These are phyloP conservation scores for Ceyx margarethae DNA, from an alignment of 2,113 vertebrate genomes.

Conservation along the genomic window DNA sequence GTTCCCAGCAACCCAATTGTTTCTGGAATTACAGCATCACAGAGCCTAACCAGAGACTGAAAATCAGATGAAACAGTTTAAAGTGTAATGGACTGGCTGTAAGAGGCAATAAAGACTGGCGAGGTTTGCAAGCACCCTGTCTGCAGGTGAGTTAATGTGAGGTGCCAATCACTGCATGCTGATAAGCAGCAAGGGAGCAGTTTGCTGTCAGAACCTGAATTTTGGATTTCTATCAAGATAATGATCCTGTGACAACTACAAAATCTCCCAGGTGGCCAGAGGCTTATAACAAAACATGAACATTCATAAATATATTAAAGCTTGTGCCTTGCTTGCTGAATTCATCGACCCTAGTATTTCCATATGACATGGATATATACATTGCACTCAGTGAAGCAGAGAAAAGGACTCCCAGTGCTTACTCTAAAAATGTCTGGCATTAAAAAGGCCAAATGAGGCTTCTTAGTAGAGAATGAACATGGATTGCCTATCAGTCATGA, in stretches of 20 bases:
- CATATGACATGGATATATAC: rapidly evolving
- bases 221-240: background rate
- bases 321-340: background rate
- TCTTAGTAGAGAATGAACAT: background rate
- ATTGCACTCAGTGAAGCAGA: background rate
- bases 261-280: background rate
- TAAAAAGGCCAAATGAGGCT: conserved; percentile 33
- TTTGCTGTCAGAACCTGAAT: background rate
- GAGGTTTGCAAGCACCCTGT: background rate
- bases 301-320: background rate
- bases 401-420: background rate
- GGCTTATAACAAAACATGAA: background rate
- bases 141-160: rapidly evolving
- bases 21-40: background rate
- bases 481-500: conserved; percentile 23
- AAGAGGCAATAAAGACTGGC: rapidly evolving
- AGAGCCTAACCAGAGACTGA: background rate
- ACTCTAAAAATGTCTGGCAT: background rate
- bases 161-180: background rate
- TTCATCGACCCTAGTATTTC: background rate
- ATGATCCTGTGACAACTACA: background rate
- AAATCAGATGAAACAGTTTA: background rate
- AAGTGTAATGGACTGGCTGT: background rate
- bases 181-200: rapidly evolving
- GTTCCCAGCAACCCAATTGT: background rate